These are phyloP conservation scores for Phenganax subtilis DNA, from an alignment of 92 coral and sea anemone species.

Conservation along the genomic window DNA sequence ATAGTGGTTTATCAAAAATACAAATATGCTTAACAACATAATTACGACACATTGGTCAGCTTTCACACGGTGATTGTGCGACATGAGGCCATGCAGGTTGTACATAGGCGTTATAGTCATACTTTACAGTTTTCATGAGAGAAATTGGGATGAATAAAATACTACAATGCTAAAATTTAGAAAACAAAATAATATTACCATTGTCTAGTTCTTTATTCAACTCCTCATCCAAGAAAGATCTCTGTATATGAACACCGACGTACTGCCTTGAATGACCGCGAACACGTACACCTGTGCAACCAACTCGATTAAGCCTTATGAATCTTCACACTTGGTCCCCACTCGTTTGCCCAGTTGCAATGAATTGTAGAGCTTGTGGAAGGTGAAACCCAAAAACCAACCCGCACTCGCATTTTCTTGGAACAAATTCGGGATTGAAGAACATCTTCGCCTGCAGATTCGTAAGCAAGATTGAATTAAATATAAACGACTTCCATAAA, in stretches of 20 bases:
- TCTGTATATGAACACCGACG: slow-evolving; percentile 42
- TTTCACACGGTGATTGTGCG: not conserved
- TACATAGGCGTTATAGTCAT: not conserved
- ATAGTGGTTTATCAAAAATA: not conserved
- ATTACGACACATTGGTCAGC: not conserved
- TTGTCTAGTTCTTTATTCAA: slow-evolving; percentile 46
- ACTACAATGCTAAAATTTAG: not conserved
- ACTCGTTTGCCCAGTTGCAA: not conserved
- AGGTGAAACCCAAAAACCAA: slow-evolving; percentile 42
- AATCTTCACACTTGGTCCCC: slow-evolving; percentile 35
- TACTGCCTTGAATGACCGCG: slow-evolving; percentile 35
- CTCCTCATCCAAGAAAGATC: slow-evolving; percentile 28
- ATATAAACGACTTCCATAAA: not conserved
- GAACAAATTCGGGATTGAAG: slow-evolving; percentile 40
- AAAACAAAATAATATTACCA: slow-evolving; percentile 12
- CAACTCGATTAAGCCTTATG: slow-evolving; percentile 28
- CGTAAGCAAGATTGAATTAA: not conserved
- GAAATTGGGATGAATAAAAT: not conserved
- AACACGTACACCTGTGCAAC: slow-evolving; percentile 40
- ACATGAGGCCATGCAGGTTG: not conserved
- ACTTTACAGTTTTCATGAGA: not conserved
- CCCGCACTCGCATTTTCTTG: slow-evolving; percentile 41
- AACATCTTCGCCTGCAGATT: slow-evolving; percentile 37
- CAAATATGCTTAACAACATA: not conserved
- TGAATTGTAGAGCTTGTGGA: slow-evolving; percentile 32